phyloP scores from a whole-genome alignment of 2,113 vertebrate genomes.

The Glaucidium brasilianum region DNA sequence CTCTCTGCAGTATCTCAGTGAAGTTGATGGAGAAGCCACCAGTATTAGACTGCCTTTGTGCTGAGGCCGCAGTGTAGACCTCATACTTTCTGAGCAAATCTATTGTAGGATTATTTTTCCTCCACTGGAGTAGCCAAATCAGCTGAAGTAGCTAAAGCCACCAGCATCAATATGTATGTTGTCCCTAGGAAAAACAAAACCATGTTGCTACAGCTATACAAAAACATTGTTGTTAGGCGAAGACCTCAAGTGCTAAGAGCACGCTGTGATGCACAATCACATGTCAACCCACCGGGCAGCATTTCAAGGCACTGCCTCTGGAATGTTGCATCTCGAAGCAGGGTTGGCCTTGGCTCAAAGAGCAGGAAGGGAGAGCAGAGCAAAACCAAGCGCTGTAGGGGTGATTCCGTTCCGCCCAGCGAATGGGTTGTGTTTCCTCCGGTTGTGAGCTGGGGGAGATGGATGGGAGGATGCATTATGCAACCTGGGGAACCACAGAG shows the following conservation, averaged over 20 bases:
- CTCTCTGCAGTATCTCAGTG: not conserved
- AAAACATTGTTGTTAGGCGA: not conserved
- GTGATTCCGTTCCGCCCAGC: not conserved
- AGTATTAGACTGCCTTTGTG: not conserved
- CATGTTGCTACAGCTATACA: not conserved
- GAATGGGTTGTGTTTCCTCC: not conserved
- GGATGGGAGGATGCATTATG: not conserved
- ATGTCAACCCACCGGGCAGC: accelerated
- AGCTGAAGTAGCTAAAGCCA: not conserved
- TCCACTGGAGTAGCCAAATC: not conserved
- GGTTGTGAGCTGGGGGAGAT: accelerated
- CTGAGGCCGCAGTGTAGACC: not conserved
- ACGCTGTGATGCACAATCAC: accelerated
- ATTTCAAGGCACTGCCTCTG: not conserved
- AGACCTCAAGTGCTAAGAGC: not conserved
- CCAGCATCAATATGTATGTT: not conserved
- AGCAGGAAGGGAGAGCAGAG: not conserved
- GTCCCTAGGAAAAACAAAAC: not conserved
- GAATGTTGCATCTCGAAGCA: not conserved
- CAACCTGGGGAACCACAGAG: accelerated
- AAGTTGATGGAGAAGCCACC: not conserved
- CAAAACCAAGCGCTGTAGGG: accelerated
- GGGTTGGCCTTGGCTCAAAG: accelerated
- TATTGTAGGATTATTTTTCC: not conserved
- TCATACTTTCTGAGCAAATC: not conserved